Percentiles rank a stretch among this genome's conserved stretches.
These are phyloP conservation scores for Zingel zingel DNA, from an alignment of 2,113 vertebrate species.

Conservation along the genomic window DNA sequence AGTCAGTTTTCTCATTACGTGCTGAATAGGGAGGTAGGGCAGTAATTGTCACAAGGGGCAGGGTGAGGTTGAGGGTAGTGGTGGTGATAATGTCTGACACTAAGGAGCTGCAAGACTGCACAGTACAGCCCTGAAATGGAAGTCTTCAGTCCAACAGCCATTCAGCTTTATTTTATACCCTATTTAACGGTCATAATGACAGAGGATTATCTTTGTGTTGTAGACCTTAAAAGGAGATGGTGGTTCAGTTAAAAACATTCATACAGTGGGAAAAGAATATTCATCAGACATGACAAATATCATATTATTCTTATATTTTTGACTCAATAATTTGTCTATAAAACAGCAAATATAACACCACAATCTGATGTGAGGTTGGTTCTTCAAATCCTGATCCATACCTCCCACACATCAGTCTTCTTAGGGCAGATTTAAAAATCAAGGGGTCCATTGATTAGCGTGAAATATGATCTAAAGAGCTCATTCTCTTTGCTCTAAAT, in stretches of 20 bases:
- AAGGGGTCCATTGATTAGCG: conserved; percentile 60
- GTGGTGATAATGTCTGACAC: conserved; percentile 78
- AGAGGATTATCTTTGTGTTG: conserved; percentile 60
- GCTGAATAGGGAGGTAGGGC: conserved; percentile 82
- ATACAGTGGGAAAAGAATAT: conserved; percentile 1
- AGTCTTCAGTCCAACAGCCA: conserved; percentile 66
- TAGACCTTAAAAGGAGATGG: conserved; percentile 34
- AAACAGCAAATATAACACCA: conserved; percentile 16
- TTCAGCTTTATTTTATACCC: conserved; percentile 72
- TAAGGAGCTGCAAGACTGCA: conserved; percentile 73
- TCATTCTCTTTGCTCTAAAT: conserved; percentile 61
- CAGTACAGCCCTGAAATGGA: conserved; percentile 71
- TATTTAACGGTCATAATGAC: conserved; percentile 71
- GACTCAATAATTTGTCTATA: neutral
- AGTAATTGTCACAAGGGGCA: conserved; percentile 84
- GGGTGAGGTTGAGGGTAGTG: conserved; percentile 81
- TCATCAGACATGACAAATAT: neutral
- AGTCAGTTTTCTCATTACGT: conserved; percentile 85
- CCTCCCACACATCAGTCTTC: conserved; percentile 39
- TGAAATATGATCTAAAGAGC: conserved; percentile 65
- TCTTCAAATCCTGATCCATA: conserved; percentile 32
- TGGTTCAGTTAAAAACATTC: conserved; percentile 37
- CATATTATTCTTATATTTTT: neutral
- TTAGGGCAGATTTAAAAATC: conserved; percentile 65
- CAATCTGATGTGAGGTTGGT: conserved; percentile 13